Conservation (phyloP, 2,888 invertebrate genomes). For the Ophion costatus region DNA sequence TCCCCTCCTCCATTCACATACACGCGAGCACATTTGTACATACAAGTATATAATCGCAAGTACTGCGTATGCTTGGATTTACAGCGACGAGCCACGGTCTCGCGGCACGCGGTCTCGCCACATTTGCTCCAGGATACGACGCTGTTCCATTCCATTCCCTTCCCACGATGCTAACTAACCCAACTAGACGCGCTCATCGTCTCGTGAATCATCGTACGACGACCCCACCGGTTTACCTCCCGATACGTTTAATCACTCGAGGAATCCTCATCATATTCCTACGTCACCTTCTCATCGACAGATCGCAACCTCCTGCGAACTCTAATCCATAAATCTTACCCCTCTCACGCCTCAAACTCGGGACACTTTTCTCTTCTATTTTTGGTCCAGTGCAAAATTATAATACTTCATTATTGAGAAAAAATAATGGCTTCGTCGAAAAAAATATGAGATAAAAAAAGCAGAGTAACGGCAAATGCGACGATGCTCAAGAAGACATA, state of each 20-base stretch:
- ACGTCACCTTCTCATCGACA: not conserved
- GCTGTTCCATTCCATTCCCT: constrained; percentile 42
- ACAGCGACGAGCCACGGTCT: constrained; percentile 18
- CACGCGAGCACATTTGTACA: too few species aligned
- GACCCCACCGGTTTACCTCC: not conserved
- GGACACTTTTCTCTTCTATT: too few species aligned
- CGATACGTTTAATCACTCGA: not conserved
- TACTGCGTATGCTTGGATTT: constrained; percentile 4
- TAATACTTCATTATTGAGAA: too few species aligned
- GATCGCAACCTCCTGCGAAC: too few species aligned
- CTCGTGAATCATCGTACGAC: not conserved
- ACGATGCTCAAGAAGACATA: too few species aligned
- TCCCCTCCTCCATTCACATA: not conserved
- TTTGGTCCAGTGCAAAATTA: too few species aligned
- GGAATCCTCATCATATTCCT: not conserved
- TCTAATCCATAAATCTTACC: too few species aligned
- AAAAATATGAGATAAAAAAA: too few species aligned
- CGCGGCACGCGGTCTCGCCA: constrained; percentile 45
- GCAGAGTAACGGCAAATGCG: too few species aligned
- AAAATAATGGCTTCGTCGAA: too few species aligned
- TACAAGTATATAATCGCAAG: not conserved
- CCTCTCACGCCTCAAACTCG: too few species aligned
- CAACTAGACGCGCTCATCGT: constrained; percentile 14
- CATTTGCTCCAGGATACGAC: constrained; percentile 51
- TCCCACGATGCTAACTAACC: constrained; percentile 42